A percentile compares a stretch with the other conserved stretches of the same genome.
phyloP scores from a whole-genome alignment of 2,797 vertebrate genomes.

The Macropus fuliginosus region DNA sequence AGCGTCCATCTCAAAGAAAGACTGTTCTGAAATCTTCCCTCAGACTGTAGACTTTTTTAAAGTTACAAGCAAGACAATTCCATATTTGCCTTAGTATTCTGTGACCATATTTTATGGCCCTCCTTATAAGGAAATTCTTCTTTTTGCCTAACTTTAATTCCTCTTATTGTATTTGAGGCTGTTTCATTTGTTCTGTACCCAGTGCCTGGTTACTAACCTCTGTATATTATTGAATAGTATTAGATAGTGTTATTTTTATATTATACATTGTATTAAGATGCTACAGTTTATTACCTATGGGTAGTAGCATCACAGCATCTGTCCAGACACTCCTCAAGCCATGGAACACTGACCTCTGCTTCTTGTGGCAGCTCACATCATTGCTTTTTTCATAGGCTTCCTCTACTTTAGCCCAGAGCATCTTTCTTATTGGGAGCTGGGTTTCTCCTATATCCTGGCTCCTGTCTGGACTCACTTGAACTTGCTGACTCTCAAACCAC shows the following conservation, averaged over 20 bases:
- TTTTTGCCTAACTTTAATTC: constrained; percentile 27
- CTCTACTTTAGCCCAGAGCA: background rate
- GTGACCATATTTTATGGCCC: constrained; percentile 42
- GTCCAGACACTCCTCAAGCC: background rate
- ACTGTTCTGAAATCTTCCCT: background rate
- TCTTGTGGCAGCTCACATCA: background rate
- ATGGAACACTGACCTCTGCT: background rate
- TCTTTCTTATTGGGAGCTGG: background rate
- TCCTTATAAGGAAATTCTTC: constrained; percentile 51
- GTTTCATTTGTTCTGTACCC: constrained; percentile 45
- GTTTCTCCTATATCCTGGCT: background rate
- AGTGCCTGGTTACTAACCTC: constrained; percentile 24
- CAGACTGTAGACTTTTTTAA: constrained; percentile 25
- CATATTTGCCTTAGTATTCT: background rate
- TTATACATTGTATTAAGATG: constrained; percentile 16
- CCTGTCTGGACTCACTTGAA: background rate
- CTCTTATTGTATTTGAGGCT: constrained; percentile 41
- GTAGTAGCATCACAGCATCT: background rate
- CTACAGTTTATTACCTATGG: background rate
- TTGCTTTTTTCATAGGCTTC: background rate
- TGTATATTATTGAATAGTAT: constrained; percentile 31
- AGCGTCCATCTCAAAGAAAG: background rate
- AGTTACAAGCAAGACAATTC: constrained; percentile 43
- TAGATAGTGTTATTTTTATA: constrained; percentile 14
- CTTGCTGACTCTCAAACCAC: background rate